Conservation (phyloP, 2,113 vertebrate species). For the Tamias sibiricus region DNA sequence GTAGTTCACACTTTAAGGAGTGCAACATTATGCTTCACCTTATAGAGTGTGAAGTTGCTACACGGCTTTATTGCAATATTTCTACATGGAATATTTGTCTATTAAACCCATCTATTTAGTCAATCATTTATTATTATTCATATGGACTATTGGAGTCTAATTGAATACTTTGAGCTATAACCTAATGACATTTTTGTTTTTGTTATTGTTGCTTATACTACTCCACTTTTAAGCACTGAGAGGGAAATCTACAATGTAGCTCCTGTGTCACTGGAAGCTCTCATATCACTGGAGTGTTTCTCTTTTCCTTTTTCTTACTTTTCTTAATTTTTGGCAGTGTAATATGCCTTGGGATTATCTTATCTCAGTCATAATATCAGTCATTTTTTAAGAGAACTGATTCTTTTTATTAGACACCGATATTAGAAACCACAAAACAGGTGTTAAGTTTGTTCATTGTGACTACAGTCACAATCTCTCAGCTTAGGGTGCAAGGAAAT, state of each 20-base stretch:
- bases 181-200: neutral
- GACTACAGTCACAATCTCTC: neutral
- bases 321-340: neutral
- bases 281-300: neutral
- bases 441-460: neutral
- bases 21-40: neutral
- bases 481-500: neutral
- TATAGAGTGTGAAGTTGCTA: neutral
- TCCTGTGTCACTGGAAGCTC: neutral
- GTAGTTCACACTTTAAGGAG: neutral
- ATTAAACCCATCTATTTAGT: neutral
- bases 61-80: neutral
- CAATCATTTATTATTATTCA: neutral
- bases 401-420: neutral
- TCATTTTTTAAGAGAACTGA: neutral
- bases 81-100: neutral
- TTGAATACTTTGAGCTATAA: neutral
- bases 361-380: neutral
- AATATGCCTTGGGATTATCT: neutral
- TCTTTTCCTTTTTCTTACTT: neutral
- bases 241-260: neutral
- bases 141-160: neutral
- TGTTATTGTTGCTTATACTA: neutral
- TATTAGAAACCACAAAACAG: neutral
- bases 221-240: neutral